Conservation (phyloP, 1,140 invertebrate species). For the Gonioctena quinquepunctata region DNA sequence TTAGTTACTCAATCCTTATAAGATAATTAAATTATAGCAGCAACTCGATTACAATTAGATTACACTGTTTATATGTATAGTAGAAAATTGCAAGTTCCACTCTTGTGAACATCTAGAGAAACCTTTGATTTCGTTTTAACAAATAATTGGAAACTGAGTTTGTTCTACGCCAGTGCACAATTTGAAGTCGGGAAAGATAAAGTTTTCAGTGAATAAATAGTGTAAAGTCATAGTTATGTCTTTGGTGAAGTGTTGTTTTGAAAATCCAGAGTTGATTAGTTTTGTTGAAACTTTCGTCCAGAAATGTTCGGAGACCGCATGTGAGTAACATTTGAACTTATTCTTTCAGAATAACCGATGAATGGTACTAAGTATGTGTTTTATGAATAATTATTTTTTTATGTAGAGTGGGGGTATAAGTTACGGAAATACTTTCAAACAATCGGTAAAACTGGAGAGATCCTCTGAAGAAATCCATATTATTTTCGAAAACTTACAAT, state of each 20-base stretch:
- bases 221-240: slow-evolving; percentile 60
- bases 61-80: neutral
- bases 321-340: too few relatives aligned
- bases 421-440: too few relatives aligned
- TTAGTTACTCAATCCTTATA: neutral
- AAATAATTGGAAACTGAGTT: neutral
- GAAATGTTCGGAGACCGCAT: slow-evolving; percentile 73
- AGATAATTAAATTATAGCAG: too few relatives aligned
- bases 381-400: too few relatives aligned
- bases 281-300: slow-evolving; percentile 72
- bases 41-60: neutral
- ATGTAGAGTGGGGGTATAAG: too few relatives aligned
- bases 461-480: too few relatives aligned
- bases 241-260: slow-evolving; percentile 77
- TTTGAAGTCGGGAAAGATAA: neutral
- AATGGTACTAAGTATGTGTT: too few relatives aligned
- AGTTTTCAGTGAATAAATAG: neutral
- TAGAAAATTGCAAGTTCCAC: too few relatives aligned
- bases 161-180: neutral
- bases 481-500: too few relatives aligned
- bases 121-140: neutral
- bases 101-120: neutral
- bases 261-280: slow-evolving; percentile 70
- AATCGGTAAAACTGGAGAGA: too few relatives aligned
- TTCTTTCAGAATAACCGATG: too few relatives aligned